Base-by-base conservation (phyloP, 1,140 invertebrate species). In the Drosophila navojoa region DNA sequence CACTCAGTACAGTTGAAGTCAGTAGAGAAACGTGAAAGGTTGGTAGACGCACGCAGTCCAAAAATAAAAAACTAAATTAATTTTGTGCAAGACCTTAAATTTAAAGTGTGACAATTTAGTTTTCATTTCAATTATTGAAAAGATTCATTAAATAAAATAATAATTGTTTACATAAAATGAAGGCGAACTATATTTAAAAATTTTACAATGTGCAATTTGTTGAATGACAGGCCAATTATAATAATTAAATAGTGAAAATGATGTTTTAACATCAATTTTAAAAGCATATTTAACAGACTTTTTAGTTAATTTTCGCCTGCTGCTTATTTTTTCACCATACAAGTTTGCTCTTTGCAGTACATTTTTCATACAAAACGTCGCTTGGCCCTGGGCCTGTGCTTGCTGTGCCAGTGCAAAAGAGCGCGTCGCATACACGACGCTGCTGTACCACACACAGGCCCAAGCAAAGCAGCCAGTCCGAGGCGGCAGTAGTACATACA, bases 1-100 rank as follows among this genome's bases (percentile, higher is more conserved):
- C 54, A 67, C 35, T 68, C 86, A 74, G 82, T 86, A 87, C 84
- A 87, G 68, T 87, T 77, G 72, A 78, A 69, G 73, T 77, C 49
- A 27, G 73, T 45, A 44, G 59, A 70, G 60, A 67, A 72, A 64
- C 79, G 76, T 60, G 42, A 71, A 77, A 87, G 82, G 82, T 87
- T 89, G 84, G 84, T 87, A 44, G 42, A 57, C 60, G 52, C 58
- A 61, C 66, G 44, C 44, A 55, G 19, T 32, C 27, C 27, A 47
- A 45, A 52, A 57, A 53, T 47, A 44, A 50, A 38, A 19, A 58
- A 15, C 42, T 27, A 44, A 59, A 45, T 13, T 42, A 45, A 42
- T 49, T 40, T 50, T 53, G 79, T 77, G 50, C 66, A 58, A 60
- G 52, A 57, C 25, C 53, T 11, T 49, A 55, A 62, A 15, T 55